Evolutionary conservation across 1,140 invertebrate genomes (phyloP), one percentile per base, ranked within the genome.

Genomic region (Macrobrachium rosenbergii): DNA sequence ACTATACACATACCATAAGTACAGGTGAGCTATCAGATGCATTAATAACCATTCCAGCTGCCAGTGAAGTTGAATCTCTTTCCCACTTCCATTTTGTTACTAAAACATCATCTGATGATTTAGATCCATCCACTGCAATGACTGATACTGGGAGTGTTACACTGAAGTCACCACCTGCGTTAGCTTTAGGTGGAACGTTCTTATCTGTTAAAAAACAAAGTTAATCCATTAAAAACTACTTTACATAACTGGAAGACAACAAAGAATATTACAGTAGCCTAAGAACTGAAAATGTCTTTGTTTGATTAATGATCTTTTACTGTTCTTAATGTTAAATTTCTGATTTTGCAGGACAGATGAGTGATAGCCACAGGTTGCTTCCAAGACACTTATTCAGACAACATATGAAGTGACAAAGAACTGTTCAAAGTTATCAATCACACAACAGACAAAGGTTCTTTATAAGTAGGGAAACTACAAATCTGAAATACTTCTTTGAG

Each of bases 51-150:
- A 94, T 94, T 79, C 97, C 97, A 64, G 96, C 95, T 7, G 97
- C 97, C 69, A 98, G 92, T 88, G 97, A 97, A 60, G 94, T 94
- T 3, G 94, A 93, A 90, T 96, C 95, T 82, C 97, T 93, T 0
- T 94, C 95, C 98, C 98, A 99, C 69, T 94, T 92, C 94, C 97
- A 99, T 80, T 95, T 94, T 8, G 95, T 95, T 85, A 99, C 97
- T 28, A 94, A 94, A 89, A 97, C 94, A 92, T 99, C 98, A 92
- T 99, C 98, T 75, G 93, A 95, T 0, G 97, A 98, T 78, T 94
- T 92, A 0, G 95, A 95, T 0, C 98, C 98, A 93, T 99, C 98
- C 45, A 99, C 93, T 59, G 95, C 93, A 2, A 98, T 93, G 11
- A 96, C 94, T 28, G 94, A 94, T 2, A 95, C 91, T 0, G 97